Evolutionary conservation across 2,888 invertebrate species (phyloP), one percentile per base, ranked within the genome.

Genomic region (Coelopa pilipes): DNA sequence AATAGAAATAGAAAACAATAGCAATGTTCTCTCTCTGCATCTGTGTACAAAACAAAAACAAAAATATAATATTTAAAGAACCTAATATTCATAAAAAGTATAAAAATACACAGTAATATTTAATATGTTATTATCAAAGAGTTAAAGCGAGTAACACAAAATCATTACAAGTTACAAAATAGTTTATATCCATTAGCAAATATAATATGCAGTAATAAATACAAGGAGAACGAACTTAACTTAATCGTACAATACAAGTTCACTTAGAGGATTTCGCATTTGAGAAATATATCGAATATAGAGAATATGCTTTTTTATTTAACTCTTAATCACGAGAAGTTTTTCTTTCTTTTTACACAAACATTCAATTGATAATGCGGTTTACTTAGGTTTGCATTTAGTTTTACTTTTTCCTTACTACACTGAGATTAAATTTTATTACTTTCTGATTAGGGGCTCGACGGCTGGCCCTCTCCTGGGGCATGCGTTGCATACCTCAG

Each of bases 121-220:
- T 62, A 24, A 62, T 62, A 62, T 62, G 24, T 21, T 60, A 60
- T 60, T 53, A 53, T 53, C n/a, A 66, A 50, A 63, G 45, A 66
- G 13, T 66, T 66, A 65, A 66, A 66, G 66, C 66, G 45, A 65
- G 46, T 50, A 66, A 66, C 66, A 66, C 66, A 66, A 66, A n/a
- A 66, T 66, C 45, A 66, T 65, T 65, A 65, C 47, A 17, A 65
- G 47, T 65, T 65, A 65, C 57, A 13, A 59, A 59, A 59, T 59
- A 59, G 34, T 34, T 34, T 34, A 34, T 34, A 34, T 34, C 34
- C 34, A 57, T 57, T 19, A 57, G 57, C 57, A 21, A 57, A 57
- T 57, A 57, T n/a, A 34, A 57, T 19, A 57, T 57, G 57, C 57
- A 13, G 57, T 57, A 57, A 57, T 57, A n/a, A 57, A 57, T 57